Percentiles rank a stretch among this genome's conserved stretches.
Conservation (phyloP, 2,797 vertebrate species). For the Chlorospingus semifuscus region DNA sequence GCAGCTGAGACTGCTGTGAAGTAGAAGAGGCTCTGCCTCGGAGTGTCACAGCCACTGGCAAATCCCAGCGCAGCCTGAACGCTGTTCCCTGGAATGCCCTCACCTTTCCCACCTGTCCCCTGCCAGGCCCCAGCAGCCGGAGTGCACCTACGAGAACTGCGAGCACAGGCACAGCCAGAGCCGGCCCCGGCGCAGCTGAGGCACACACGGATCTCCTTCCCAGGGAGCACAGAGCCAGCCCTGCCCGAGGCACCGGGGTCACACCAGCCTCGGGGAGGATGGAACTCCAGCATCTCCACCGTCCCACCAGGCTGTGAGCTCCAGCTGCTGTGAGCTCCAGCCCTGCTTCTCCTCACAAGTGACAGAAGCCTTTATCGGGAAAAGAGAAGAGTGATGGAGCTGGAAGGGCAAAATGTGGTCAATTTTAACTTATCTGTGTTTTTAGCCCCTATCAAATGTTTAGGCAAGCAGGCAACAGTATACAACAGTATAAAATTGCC, state of each 20-base stretch:
- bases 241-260: background rate
- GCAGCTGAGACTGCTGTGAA: background rate
- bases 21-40: accelerated
- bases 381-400: background rate
- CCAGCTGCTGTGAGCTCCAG: background rate
- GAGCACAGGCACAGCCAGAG: constrained; percentile 11
- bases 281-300: background rate
- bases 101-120: background rate
- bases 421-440: background rate
- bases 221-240: accelerated
- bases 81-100: background rate
- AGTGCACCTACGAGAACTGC: constrained; percentile 78
- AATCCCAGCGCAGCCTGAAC: background rate
- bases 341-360: background rate
- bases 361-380: background rate
- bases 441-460: background rate
- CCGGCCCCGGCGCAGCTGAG: background rate
- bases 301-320: accelerated
- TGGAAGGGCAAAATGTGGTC: background rate
- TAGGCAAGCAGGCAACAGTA: background rate
- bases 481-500: background rate
- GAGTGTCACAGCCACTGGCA: accelerated
- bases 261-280: background rate
- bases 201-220: background rate
- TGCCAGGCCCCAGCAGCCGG: constrained; percentile 67